phyloP scores from a whole-genome alignment of 2,888 invertebrate genomes.

The Salpingus planirostris region DNA sequence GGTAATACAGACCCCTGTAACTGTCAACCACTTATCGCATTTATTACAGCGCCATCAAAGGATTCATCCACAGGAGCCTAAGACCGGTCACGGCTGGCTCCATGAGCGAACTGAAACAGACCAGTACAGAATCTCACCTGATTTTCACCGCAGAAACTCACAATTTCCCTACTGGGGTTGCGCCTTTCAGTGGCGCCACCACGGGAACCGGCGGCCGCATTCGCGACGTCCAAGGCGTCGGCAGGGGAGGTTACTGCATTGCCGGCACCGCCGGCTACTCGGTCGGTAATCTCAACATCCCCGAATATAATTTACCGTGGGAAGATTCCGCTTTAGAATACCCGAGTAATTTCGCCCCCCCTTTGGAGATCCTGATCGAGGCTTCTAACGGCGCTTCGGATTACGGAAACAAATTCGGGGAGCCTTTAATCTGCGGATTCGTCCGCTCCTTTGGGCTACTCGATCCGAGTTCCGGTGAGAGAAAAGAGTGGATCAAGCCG shows the following conservation, averaged over 20 bases:
- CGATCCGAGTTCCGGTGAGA: constrained; percentile 44
- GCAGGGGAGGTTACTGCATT: constrained; percentile 86
- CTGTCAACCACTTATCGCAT: too few relatives aligned
- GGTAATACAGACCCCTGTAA: too few relatives aligned
- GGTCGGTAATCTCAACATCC: constrained; percentile 86
- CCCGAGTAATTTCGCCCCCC: constrained; percentile 83
- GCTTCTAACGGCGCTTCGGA: constrained; percentile 98
- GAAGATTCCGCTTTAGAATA: constrained; percentile 68
- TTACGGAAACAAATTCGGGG: constrained; percentile 98
- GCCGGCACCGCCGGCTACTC: constrained; percentile 96
- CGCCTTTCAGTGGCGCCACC: constrained; percentile 96
- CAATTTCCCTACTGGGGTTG: constrained; percentile 96
- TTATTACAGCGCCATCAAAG: constrained; percentile 88
- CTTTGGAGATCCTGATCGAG: constrained; percentile 83
- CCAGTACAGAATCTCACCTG: constrained; percentile 65
- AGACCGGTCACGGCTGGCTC: constrained; percentile 58
- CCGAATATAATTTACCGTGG: constrained; percentile 81
- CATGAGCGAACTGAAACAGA: constrained; percentile 49
- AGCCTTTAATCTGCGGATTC: constrained; percentile 88
- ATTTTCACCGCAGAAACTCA: constrained; percentile 99
- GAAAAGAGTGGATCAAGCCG: constrained; percentile 93
- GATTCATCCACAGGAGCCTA: constrained; percentile 63
- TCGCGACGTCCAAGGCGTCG: constrained; percentile 91
- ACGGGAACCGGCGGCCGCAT: constrained; percentile 96
- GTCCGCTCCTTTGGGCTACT: constrained; percentile 80